Conservation (phyloP, 2,797 vertebrate species). For the Mormyrops attenuatus region DNA sequence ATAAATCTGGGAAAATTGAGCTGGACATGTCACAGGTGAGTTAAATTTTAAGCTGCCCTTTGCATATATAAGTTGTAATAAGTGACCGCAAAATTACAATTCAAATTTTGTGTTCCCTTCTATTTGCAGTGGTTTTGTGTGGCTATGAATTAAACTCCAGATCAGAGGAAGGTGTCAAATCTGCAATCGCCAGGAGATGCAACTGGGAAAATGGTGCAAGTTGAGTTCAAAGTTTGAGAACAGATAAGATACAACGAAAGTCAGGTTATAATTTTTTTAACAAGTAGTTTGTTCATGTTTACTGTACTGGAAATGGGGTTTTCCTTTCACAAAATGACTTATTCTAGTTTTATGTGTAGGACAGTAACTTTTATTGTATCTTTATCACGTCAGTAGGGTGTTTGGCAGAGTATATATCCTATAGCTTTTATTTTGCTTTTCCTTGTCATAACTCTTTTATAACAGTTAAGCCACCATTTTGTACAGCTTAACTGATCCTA, state of each 20-base stretch:
- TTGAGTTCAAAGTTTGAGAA: background rate
- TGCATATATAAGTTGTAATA: constrained; percentile 39
- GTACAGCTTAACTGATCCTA: background rate
- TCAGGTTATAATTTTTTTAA: background rate
- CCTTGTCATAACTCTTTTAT: background rate
- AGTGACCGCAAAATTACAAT: background rate
- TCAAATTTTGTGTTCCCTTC: background rate
- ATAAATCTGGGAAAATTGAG: constrained; percentile 41
- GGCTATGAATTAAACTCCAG: constrained; percentile 34
- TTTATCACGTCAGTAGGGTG: background rate
- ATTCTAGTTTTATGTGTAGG: background rate
- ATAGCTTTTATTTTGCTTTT: background rate
- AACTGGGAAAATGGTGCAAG: background rate
- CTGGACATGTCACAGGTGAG: constrained; percentile 44
- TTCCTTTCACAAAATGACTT: background rate
- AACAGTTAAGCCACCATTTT: background rate
- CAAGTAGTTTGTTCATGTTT: background rate
- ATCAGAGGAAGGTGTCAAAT: background rate
- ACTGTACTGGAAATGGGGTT: background rate
- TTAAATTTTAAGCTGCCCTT: background rate
- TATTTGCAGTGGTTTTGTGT: constrained; percentile 46
- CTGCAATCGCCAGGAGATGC: background rate
- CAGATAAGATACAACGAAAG: background rate
- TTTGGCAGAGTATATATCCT: background rate
- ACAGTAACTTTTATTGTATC: background rate